Base-by-base conservation (phyloP, 2,113 vertebrate genomes). In the Ailurus styani region DNA sequence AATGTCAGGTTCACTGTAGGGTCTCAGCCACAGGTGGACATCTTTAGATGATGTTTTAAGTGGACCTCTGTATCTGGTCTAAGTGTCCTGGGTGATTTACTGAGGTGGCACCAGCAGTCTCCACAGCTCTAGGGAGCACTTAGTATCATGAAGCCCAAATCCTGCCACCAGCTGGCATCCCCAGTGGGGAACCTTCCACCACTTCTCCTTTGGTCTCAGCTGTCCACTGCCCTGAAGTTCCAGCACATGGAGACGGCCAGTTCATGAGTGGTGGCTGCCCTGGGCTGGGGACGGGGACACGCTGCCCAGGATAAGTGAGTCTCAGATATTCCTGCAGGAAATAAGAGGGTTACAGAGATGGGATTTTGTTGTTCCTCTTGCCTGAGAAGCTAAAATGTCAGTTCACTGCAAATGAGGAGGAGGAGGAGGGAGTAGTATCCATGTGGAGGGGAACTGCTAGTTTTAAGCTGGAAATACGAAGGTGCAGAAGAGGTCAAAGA, bases 181-280 rank as follows among this genome's bases (percentile, higher is more conserved):
- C 29, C 4, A 1, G 11, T 20, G 34, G 90, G 90, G 83, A 57
- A 70, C 34, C 64, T 85, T 93, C 72, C 0, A 0, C 10, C 0
- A 0, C 40, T 34, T 97, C n/a, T 82, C 45, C 82, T 95, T 68
- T 96, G 78, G 47, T 95, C 93, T 81, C 93, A 90, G 93, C n/a
- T 10, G 93, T 87, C 18, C 15, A 3, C 50, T 6, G 21, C 42
- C 73, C 87, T 52, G 77, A 91, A 75, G 60, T 42, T 54, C 52
- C 2, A 62, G 95, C 31, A 57, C 37, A 0, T 1, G 45, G 37
- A 37, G 62, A 23, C 0, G 11, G 82, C 34, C n/a, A 62, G 50
- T 42, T 93, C 95, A 87, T 50, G 93, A 97, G 82, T 52, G 1
- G 18, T 0, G 9, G 50, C 50, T 52, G 42, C 55, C 81, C 60